These are phyloP conservation scores for Sciaenops ocellatus DNA, from an alignment of 2,797 vertebrate species.

Conservation along the genomic window DNA sequence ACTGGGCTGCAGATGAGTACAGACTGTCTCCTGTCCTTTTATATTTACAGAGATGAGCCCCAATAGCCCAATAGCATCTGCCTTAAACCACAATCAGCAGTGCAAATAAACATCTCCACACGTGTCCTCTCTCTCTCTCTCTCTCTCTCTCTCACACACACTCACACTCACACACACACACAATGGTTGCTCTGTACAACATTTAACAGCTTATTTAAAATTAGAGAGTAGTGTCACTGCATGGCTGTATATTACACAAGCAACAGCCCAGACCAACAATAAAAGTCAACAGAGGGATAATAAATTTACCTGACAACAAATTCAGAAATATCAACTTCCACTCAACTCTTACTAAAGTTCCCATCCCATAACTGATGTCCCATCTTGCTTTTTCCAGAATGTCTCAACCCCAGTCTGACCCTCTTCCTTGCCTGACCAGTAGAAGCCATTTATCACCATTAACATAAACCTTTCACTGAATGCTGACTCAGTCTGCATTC, in stretches of 20 bases:
- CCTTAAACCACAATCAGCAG: constrained; percentile 63
- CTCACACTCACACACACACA: not conserved
- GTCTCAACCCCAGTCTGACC: constrained; percentile 45
- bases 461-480: constrained; percentile 62
- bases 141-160: not conserved
- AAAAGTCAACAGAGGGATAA: constrained; percentile 12
- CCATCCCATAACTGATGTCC: constrained; percentile 17
- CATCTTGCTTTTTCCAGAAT: constrained; percentile 23
- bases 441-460: constrained; percentile 58
- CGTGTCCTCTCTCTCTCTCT: constrained; percentile 9
- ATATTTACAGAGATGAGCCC: constrained; percentile 85
- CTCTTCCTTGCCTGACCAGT: constrained; percentile 47
- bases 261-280: constrained; percentile 20
- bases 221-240: constrained; percentile 6
- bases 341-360: constrained; percentile 28
- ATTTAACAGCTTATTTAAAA: constrained; percentile 42
- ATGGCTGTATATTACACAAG: constrained; percentile 2
- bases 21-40: constrained; percentile 71
- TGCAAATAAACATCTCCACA: constrained; percentile 68
- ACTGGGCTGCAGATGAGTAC: constrained; percentile 86
- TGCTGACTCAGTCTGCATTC: constrained; percentile 42
- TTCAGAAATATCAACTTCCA: constrained; percentile 5
- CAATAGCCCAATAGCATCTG: constrained; percentile 52
- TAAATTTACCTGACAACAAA: constrained; percentile 16
- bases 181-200: not conserved